Evolutionary conservation across 2,888 invertebrate species (phyloP).

Genomic region (Dermolepida albohirtum): DNA sequence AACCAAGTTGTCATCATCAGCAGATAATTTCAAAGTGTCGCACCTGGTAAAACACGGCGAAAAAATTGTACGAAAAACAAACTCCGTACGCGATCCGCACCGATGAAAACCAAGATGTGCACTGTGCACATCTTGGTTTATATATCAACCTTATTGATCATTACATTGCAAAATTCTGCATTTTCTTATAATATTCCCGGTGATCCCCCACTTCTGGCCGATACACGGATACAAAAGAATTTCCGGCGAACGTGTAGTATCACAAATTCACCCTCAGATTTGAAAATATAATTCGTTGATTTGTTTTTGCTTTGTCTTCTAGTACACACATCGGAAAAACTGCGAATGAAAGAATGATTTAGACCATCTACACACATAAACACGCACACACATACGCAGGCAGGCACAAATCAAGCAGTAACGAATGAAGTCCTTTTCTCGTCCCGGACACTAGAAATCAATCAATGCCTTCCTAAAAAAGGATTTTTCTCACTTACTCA

Average conservation of each 20-base stretch:
- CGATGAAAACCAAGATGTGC: no score
- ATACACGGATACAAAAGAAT: neutral
- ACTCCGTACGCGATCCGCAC: no score
- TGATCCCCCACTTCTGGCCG: no score
- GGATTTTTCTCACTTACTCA: slow-evolving; percentile 28
- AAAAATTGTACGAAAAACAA: no score
- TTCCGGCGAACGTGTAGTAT: neutral
- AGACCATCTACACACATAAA: neutral
- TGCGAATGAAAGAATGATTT: slow-evolving; percentile 3
- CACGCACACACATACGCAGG: neutral
- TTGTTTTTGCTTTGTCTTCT: neutral
- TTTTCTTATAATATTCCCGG: no score
- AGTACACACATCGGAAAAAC: neutral
- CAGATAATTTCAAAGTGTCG: no score
- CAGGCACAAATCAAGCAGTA: slow-evolving; percentile 20
- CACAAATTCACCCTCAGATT: neutral
- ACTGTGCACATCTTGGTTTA: no score
- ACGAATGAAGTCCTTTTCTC: slow-evolving; percentile 37
- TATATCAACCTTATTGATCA: no score
- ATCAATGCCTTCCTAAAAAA: slow-evolving; percentile 35
- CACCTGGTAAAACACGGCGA: no score
- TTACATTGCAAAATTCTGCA: no score
- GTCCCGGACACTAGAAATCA: slow-evolving; percentile 32
- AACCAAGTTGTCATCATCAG: no score
- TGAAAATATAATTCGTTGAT: slow-evolving; percentile 7